These are phyloP conservation scores for Athetis lepigone DNA, from an alignment of 2,888 invertebrate species.

Conservation along the genomic window DNA sequence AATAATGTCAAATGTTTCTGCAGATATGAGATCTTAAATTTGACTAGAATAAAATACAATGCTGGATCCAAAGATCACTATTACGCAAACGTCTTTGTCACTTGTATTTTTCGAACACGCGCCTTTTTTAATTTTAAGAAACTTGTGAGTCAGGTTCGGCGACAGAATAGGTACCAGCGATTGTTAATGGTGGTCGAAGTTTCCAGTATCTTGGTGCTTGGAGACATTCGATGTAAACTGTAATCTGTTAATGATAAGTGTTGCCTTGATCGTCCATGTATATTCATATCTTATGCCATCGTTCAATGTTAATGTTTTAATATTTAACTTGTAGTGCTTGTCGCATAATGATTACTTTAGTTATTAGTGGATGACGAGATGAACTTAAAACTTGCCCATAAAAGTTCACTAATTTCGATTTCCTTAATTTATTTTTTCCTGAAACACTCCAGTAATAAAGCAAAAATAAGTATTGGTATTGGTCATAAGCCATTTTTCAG, in stretches of 20 bases:
- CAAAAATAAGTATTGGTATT: too few relatives aligned
- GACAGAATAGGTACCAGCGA: constrained; percentile 7
- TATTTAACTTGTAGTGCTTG: too few relatives aligned
- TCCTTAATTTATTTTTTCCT: too few relatives aligned
- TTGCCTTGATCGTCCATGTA: constrained; percentile 52
- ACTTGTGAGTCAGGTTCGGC: background rate
- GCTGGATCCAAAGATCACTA: background rate
- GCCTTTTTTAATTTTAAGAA: constrained; percentile 1
- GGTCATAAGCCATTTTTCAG: too few relatives aligned
- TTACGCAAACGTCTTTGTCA: background rate
- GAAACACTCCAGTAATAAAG: too few relatives aligned
- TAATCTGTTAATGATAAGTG: constrained; percentile 55
- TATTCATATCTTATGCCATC: constrained; percentile 38
- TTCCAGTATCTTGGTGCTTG: constrained; percentile 24
- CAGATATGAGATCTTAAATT: background rate
- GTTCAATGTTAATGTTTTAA: constrained; percentile 12
- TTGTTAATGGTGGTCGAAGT: constrained; percentile 16
- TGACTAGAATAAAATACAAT: background rate
- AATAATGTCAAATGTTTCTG: background rate
- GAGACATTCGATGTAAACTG: constrained; percentile 32
- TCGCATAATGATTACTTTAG: too few relatives aligned
- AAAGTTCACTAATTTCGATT: too few relatives aligned
- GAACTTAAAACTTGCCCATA: too few relatives aligned
- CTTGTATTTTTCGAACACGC: background rate
- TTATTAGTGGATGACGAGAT: too few relatives aligned